A percentile compares a stretch with the other conserved stretches of the same genome.
Evolutionary conservation across 2,113 vertebrate genomes (phyloP).

Genomic region (Parotia lawesii): DNA sequence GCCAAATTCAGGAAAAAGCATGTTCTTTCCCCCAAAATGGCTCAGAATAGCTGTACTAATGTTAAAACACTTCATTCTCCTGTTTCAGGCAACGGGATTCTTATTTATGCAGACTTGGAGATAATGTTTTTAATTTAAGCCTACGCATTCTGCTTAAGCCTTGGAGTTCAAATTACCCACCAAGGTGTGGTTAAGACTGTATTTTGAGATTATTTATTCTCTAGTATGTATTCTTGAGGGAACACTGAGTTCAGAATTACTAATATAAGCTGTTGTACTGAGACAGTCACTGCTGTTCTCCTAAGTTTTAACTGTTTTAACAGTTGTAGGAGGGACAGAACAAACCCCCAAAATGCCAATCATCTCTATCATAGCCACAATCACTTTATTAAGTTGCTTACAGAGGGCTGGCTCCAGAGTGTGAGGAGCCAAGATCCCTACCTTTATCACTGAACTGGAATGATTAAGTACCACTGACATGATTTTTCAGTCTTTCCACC

Average conservation of each 20-base stretch:
- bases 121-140: not conserved
- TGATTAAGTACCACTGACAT: not conserved
- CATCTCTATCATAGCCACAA: not conserved
- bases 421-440: accelerated
- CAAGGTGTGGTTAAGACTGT: not conserved
- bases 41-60: not conserved
- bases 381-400: not conserved
- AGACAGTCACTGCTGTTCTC: not conserved
- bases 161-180: not conserved
- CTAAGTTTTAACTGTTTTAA: not conserved
- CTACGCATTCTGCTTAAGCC: not conserved
- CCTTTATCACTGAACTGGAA: not conserved
- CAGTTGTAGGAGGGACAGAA: not conserved
- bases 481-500: not conserved
- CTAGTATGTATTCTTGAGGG: not conserved
- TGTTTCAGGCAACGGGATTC: not conserved
- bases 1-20: not conserved
- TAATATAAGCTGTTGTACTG: not conserved
- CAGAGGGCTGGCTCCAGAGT: not conserved
- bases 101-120: not conserved
- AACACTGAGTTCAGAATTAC: not conserved
- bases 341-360: not conserved
- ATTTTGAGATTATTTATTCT: not conserved
- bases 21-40: not conserved
- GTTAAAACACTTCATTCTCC: not conserved